Conservation (phyloP, 2,888 invertebrate genomes). For the Drosophila greeni region DNA sequence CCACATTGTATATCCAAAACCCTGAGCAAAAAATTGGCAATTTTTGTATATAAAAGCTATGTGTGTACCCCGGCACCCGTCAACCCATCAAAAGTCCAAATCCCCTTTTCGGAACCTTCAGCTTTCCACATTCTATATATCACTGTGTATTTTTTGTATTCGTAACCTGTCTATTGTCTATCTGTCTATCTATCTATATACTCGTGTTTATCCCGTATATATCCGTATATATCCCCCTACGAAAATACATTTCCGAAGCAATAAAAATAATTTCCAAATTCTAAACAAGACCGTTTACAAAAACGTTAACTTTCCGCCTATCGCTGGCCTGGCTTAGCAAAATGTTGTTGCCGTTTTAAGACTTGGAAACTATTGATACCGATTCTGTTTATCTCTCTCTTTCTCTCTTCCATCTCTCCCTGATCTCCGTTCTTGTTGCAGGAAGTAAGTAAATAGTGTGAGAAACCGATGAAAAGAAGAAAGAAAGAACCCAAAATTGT, state of each 20-base stretch:
- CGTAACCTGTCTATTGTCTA: slow-evolving; percentile 41
- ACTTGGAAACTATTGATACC: slow-evolving; percentile 60
- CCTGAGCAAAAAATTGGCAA: slow-evolving; percentile 29
- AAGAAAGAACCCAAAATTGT: slow-evolving; percentile 46
- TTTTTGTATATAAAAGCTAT: slow-evolving; percentile 43
- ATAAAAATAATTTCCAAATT: slow-evolving; percentile 45
- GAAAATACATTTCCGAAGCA: slow-evolving; percentile 52
- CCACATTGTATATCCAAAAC: slow-evolving; percentile 1
- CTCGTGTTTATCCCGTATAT: slow-evolving; percentile 20
- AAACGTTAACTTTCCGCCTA: slow-evolving; percentile 61
- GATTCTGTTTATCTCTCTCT: slow-evolving; percentile 60
- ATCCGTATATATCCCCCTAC: slow-evolving; percentile 25
- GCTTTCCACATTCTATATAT: slow-evolving; percentile 26
- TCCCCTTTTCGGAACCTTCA: slow-evolving; percentile 10
- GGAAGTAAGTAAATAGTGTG: slow-evolving; percentile 77
- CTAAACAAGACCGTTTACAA: slow-evolving; percentile 42
- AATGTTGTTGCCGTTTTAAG: slow-evolving; percentile 38
- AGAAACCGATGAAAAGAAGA: slow-evolving; percentile 46
- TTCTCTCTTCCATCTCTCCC: slow-evolving; percentile 60
- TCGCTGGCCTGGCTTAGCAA: slow-evolving; percentile 71
- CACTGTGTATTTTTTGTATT: slow-evolving; percentile 35
- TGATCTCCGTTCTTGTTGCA: slow-evolving; percentile 77
- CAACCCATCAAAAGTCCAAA: neutral
- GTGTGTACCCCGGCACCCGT: slow-evolving; percentile 13
- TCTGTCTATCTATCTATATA: slow-evolving; percentile 30